These are phyloP conservation scores for Centruroides vittatus DNA, from an alignment of 1,140 invertebrate genomes.

Conservation along the genomic window DNA sequence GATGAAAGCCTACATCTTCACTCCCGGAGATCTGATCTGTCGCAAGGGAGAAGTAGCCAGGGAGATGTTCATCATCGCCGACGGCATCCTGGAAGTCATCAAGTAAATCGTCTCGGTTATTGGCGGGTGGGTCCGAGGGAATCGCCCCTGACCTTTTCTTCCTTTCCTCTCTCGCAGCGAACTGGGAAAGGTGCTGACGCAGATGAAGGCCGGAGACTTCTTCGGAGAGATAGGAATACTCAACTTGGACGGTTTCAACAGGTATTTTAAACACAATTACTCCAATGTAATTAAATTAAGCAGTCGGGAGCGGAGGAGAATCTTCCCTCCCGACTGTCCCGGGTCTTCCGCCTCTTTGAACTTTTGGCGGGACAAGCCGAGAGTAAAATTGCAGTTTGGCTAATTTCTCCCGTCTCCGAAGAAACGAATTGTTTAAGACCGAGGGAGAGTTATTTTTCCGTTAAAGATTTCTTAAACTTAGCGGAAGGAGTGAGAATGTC, in stretches of 20 bases:
- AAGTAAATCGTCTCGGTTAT: constrained; percentile 30
- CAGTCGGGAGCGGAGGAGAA: no score
- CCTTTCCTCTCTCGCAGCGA: constrained; percentile 43
- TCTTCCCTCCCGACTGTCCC: not conserved
- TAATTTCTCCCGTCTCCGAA: no score
- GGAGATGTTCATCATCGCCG: constrained; percentile 97
- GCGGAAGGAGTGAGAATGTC: no score
- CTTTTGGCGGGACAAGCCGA: no score
- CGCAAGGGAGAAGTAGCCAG: constrained; percentile 84
- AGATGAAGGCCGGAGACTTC: constrained; percentile 94
- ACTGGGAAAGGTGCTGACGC: constrained; percentile 77
- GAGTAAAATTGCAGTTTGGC: no score
- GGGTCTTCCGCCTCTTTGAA: not conserved
- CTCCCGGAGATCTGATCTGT: constrained; percentile 90
- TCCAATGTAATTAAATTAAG: not conserved
- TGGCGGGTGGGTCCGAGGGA: no score
- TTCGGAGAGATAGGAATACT: constrained; percentile 96
- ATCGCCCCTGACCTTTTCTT: no score
- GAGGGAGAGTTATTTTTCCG: no score
- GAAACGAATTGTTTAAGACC: no score
- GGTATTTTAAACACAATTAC: constrained; percentile 43
- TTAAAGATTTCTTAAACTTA: no score
- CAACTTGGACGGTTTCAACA: constrained; percentile 88
- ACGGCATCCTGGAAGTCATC: constrained; percentile 88
- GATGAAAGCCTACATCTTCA: constrained; percentile 96